Evolutionary conservation across 2,113 vertebrate genomes (phyloP).

Genomic region (Hippoglossus stenolepis): DNA sequence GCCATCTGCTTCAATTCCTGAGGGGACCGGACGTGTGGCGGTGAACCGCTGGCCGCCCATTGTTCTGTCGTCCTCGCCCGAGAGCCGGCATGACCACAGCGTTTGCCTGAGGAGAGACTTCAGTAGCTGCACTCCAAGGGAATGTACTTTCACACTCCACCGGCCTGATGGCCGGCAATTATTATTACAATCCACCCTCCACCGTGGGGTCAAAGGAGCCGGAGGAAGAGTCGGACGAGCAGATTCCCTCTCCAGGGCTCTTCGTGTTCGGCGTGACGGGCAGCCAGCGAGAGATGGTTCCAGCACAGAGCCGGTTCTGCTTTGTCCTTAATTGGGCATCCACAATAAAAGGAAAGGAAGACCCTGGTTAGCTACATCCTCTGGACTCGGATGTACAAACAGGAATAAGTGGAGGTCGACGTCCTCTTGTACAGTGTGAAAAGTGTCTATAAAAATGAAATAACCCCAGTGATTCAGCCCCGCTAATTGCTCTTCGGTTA

Average conservation of each 20-base stretch:
- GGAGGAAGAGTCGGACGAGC: constrained; percentile 46
- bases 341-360: constrained; percentile 12
- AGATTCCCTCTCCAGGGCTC: constrained; percentile 49
- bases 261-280: constrained; percentile 19
- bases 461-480: constrained; percentile 59
- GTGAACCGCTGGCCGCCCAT: constrained; percentile 31
- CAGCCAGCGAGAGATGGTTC: constrained; percentile 43
- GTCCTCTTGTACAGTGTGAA: constrained; percentile 39
- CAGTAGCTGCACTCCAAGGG: constrained; percentile 69
- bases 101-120: constrained; percentile 50
- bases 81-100: constrained; percentile 48
- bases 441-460: constrained; percentile 67
- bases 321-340: constrained; percentile 28
- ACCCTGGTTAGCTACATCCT: neutral
- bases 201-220: constrained; percentile 53
- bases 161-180: constrained; percentile 76
- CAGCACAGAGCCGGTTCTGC: constrained; percentile 17
- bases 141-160: constrained; percentile 74
- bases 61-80: constrained; percentile 44
- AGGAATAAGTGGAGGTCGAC: constrained; percentile 38
- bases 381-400: constrained; percentile 50
- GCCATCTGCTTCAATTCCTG: constrained; percentile 27
- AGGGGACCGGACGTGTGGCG: constrained; percentile 14
- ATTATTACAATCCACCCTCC: constrained; percentile 74
- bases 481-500: constrained; percentile 65